A percentile compares a stretch with the other conserved stretches of the same genome.
phyloP scores from a whole-genome alignment of 2,113 vertebrate genomes.

The Platycercus adscitus region DNA sequence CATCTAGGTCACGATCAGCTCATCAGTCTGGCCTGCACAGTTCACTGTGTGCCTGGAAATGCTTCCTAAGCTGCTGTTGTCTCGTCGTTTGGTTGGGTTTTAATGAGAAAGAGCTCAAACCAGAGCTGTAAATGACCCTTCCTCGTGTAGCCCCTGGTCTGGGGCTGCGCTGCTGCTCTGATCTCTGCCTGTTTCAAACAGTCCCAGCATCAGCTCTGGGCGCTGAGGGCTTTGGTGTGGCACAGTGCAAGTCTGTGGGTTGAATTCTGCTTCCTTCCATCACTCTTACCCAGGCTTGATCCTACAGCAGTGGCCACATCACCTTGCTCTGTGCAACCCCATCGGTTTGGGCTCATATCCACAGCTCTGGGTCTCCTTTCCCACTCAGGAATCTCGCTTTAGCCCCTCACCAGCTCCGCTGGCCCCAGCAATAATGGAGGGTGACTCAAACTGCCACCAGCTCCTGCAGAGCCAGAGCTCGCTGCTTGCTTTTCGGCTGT shows the following conservation, averaged over 20 bases:
- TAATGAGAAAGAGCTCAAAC: not conserved
- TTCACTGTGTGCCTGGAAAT: not conserved
- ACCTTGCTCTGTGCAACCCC: not conserved
- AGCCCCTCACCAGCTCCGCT: not conserved
- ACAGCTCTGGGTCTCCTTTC: not conserved
- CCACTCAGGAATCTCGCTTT: not conserved
- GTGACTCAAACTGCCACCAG: not conserved
- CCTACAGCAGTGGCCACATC: not conserved
- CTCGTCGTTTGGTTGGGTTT: not conserved
- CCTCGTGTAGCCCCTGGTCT: accelerated
- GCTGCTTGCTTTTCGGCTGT: accelerated
- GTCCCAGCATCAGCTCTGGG: not conserved
- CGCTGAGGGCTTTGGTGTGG: accelerated
- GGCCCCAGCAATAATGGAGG: too few relatives aligned
- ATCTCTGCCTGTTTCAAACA: not conserved
- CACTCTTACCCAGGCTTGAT: accelerated
- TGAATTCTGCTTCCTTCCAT: not conserved
- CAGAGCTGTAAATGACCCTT: not conserved
- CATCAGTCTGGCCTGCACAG: not conserved
- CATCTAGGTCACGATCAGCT: constrained; percentile 7
- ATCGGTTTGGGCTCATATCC: accelerated
- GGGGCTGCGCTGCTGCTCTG: not conserved
- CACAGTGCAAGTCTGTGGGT: not conserved
- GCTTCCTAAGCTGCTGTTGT: not conserved
- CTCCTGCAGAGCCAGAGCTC: not conserved